A percentile compares a stretch with the other conserved stretches of the same genome.
Evolutionary conservation across 2,113 vertebrate genomes (phyloP).

Genomic region (Rhea americana): DNA sequence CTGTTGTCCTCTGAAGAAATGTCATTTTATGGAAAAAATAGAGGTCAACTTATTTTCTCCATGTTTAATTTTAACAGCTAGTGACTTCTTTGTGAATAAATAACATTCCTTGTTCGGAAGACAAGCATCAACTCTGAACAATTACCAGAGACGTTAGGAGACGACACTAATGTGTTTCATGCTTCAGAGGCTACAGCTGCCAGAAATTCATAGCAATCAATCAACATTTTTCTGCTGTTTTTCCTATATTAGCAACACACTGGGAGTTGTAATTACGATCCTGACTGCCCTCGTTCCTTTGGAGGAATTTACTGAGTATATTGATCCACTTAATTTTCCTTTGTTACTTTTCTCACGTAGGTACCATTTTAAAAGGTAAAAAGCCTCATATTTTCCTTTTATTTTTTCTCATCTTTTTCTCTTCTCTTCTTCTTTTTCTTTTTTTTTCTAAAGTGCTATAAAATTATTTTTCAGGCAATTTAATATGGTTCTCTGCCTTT

Average conservation of each 20-base stretch:
- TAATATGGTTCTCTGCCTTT: conserved; percentile 44
- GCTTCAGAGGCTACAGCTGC: conserved; percentile 70
- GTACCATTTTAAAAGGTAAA: conserved; percentile 47
- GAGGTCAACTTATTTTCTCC: conserved; percentile 51
- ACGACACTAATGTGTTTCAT: conserved; percentile 66
- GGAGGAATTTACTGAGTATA: conserved; percentile 27
- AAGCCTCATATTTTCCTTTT: neutral
- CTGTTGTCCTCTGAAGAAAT: conserved; percentile 38
- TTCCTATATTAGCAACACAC: conserved; percentile 30
- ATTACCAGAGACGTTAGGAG: conserved; percentile 65
- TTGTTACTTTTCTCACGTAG: conserved; percentile 16
- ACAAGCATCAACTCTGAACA: conserved; percentile 56
- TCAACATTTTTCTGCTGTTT: conserved; percentile 49
- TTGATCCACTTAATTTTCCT: conserved; percentile 60
- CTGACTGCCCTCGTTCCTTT: neutral
- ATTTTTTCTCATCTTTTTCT: too few relatives aligned
- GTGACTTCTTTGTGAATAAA: conserved; percentile 64
- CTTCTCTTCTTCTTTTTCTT: neutral
- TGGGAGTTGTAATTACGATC: conserved; percentile 42
- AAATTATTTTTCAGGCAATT: conserved; percentile 25
- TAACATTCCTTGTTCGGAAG: conserved; percentile 51
- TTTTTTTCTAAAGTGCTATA: neutral
- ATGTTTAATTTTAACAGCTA: conserved; percentile 59
- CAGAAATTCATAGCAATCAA: conserved; percentile 61
- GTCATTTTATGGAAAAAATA: conserved; percentile 13